These are phyloP conservation scores for Potamilus streckersoni DNA, from an alignment of 1,140 invertebrate species.

Conservation along the genomic window DNA sequence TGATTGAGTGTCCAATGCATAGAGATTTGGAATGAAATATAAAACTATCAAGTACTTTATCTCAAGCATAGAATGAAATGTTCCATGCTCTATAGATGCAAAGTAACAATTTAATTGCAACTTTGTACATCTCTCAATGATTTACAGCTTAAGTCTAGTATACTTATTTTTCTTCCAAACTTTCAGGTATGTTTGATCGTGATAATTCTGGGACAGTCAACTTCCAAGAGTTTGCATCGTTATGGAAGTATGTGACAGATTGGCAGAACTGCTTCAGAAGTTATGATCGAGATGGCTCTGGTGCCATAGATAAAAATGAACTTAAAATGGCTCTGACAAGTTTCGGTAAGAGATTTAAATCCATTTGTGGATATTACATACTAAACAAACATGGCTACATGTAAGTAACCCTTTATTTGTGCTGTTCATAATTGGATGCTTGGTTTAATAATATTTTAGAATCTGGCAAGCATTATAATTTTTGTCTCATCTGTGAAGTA, in stretches of 20 bases:
- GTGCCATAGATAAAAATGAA: conserved; percentile 94
- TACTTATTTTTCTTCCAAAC: background rate
- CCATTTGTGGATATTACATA: too few species aligned
- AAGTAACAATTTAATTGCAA: too few species aligned
- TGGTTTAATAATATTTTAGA: background rate
- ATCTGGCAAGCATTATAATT: too few species aligned
- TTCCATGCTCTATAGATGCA: too few species aligned
- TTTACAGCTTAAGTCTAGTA: too few species aligned
- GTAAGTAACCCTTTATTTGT: background rate
- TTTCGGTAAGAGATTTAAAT: conserved; percentile 77
- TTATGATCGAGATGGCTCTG: conserved; percentile 94
- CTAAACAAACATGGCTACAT: background rate
- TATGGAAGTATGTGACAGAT: conserved; percentile 99
- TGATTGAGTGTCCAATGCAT: too few species aligned
- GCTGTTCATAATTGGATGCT: background rate
- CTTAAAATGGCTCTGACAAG: conserved; percentile 88
- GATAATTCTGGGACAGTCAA: conserved; percentile 89
- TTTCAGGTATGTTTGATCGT: conserved; percentile 96
- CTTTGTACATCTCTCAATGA: too few species aligned
- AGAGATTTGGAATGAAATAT: too few species aligned
- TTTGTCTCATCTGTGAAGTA: background rate
- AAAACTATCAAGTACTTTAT: too few species aligned
- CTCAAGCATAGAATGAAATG: too few species aligned
- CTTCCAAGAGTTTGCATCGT: conserved; percentile 93
- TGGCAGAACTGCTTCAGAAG: conserved; percentile 97